Percentiles rank a stretch among this genome's conserved stretches.
phyloP scores from a whole-genome alignment of 1,140 invertebrate genomes.

The Nasonia longicornis region DNA sequence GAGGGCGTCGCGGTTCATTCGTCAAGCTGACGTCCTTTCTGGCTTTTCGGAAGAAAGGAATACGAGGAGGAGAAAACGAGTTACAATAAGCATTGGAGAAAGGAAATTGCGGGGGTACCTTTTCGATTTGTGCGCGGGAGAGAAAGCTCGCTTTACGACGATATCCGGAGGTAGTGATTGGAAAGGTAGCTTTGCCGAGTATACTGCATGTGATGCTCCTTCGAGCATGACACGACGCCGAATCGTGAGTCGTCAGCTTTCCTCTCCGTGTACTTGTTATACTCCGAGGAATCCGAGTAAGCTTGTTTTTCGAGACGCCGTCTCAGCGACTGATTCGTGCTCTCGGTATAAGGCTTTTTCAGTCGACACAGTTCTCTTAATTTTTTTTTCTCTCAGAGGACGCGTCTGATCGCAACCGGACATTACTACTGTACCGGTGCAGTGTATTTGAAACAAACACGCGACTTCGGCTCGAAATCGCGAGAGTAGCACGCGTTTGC shows the following conservation, averaged over 20 bases:
- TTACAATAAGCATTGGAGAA: background rate
- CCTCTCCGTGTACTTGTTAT: background rate
- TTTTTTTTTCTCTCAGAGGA: too few species aligned
- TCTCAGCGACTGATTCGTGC: background rate
- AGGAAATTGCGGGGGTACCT: background rate
- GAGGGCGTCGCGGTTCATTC: background rate
- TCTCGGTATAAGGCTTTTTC: too few species aligned
- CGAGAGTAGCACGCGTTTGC: background rate
- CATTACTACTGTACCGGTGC: too few species aligned
- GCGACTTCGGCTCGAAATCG: too few species aligned
- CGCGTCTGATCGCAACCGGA: too few species aligned
- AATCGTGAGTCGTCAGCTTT: background rate
- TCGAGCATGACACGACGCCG: background rate
- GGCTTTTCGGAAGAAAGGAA: background rate
- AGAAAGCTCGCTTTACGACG: constrained; percentile 5
- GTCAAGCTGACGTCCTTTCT: background rate
- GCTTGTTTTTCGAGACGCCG: background rate
- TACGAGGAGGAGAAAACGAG: background rate
- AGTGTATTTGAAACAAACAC: too few species aligned
- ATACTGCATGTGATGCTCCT: background rate
- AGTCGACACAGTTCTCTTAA: too few species aligned
- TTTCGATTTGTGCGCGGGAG: background rate
- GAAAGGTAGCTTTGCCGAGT: background rate
- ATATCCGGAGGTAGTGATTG: constrained; percentile 10
- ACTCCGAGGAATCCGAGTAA: background rate